These are phyloP conservation scores for Aspidiotus rigidus DNA, from an alignment of 2,888 invertebrate genomes.

Conservation along the genomic window DNA sequence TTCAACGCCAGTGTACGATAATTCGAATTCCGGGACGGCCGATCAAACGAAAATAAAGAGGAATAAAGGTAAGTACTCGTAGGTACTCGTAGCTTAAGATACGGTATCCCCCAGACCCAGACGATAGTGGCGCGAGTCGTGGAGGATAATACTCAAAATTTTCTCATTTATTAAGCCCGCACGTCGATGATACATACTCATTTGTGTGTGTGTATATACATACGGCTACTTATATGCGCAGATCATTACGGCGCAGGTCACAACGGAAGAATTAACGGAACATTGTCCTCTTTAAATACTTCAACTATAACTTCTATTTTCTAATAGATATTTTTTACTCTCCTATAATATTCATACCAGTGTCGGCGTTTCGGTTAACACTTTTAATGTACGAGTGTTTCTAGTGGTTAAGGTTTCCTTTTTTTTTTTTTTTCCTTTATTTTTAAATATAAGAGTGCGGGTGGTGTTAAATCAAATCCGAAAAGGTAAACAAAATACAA, in stretches of 20 bases:
- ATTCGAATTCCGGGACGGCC: constrained; percentile 2
- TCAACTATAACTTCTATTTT: constrained; percentile 32
- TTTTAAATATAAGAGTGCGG: constrained; percentile 17
- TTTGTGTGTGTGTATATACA: neutral
- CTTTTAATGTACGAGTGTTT: constrained; percentile 25
- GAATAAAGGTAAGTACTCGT: too few relatives aligned
- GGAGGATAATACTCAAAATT: neutral
- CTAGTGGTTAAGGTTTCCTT: constrained; percentile 6
- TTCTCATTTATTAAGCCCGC: constrained; percentile 2
- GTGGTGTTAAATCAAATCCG: constrained; percentile 18
- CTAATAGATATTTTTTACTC: constrained; percentile 30
- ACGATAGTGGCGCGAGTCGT: neutral
- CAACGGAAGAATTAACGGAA: constrained; percentile 30
- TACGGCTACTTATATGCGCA: neutral
- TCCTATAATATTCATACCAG: constrained; percentile 27
- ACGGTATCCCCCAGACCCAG: neutral
- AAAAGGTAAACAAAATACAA: constrained; percentile 26
- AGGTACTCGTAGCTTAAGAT: too few relatives aligned
- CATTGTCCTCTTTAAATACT: constrained; percentile 33
- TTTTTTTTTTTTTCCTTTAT: constrained; percentile 2
- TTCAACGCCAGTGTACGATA: neutral
- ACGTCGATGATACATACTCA: constrained; percentile 4
- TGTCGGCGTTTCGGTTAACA: constrained; percentile 31
- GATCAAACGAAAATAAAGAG: constrained; percentile 1
- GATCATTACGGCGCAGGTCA: neutral